Evolutionary conservation across 53 echinoderm and acorn worm genomes (phyloP).

Genomic region (Holothuria scabra): DNA sequence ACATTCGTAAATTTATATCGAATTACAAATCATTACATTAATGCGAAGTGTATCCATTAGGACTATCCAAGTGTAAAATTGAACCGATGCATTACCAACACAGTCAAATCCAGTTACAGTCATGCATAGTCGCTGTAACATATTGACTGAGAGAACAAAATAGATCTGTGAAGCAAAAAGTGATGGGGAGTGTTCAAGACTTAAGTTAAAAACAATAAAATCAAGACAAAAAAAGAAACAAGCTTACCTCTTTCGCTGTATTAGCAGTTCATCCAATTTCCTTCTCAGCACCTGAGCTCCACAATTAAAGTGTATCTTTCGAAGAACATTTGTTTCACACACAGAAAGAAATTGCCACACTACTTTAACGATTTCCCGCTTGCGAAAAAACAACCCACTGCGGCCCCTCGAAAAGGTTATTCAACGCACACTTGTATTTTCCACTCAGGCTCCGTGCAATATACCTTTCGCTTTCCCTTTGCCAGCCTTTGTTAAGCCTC

Average conservation of each 20-base stretch:
- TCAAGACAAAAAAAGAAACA: no score
- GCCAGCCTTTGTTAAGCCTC: conserved; percentile 36
- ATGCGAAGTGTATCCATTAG: background rate
- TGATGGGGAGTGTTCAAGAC: no score
- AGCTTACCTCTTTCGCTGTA: no score
- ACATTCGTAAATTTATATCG: background rate
- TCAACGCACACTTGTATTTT: conserved; percentile 41
- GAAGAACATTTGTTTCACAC: no score
- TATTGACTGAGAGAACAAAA: no score
- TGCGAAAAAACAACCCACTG: conserved; percentile 45
- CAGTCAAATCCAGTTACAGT: conserved; percentile 3
- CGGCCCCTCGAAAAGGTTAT: conserved; percentile 46
- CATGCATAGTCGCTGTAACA: no score
- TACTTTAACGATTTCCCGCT: conserved; percentile 21
- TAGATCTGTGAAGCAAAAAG: no score
- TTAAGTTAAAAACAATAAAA: no score
- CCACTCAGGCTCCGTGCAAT: conserved; percentile 1
- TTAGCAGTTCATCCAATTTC: no score
- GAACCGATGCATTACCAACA: conserved; percentile 6
- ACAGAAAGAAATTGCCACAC: no score
- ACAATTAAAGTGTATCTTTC: no score
- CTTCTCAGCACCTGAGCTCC: no score
- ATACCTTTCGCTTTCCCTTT: conserved; percentile 42
- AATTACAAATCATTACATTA: conserved; percentile 21
- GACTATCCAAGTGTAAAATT: conserved; percentile 7